A percentile compares a stretch with the other conserved stretches of the same genome.
phyloP scores from a whole-genome alignment of 2,113 vertebrate genomes.

The Oxygymnocypris stewartii region DNA sequence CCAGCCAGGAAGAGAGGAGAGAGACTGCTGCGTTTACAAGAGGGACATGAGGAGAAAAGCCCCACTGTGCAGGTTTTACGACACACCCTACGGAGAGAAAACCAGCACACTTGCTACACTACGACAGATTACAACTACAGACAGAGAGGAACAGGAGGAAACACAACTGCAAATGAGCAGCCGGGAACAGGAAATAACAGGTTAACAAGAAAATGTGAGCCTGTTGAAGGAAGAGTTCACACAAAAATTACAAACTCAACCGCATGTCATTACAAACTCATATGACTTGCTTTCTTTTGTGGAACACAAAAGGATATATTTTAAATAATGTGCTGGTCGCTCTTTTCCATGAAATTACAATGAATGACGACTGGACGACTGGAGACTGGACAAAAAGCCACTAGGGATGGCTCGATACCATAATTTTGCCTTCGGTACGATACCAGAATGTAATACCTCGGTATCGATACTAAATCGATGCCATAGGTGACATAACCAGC shows the following conservation, averaged over 20 bases:
- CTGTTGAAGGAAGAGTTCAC: neutral
- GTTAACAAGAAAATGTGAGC: neutral
- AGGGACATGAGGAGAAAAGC: constrained; percentile 10
- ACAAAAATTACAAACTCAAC: neutral
- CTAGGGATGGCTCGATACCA: too few species aligned
- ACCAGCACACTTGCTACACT: neutral
- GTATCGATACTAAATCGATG: too few species aligned
- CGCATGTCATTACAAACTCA: neutral
- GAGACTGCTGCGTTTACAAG: constrained; percentile 27
- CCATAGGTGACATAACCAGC: too few species aligned
- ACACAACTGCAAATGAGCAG: neutral
- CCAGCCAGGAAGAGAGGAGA: constrained; percentile 36
- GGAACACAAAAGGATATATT: neutral
- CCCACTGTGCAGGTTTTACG: constrained; percentile 2
- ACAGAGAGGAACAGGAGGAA: constrained; percentile 15
- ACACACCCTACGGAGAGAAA: constrained; percentile 24
- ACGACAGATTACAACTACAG: constrained; percentile 6
- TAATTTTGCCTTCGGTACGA: too few species aligned
- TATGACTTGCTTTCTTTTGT: neutral
- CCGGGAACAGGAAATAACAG: constrained; percentile 7
- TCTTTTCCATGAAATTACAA: neutral
- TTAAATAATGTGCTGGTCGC: neutral
- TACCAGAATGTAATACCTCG: too few species aligned
- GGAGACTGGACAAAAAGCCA: neutral
- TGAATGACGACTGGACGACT: neutral